Evolutionary conservation across 2,113 vertebrate genomes (phyloP).

Genomic region (Leptobrachium ailaonicum): DNA sequence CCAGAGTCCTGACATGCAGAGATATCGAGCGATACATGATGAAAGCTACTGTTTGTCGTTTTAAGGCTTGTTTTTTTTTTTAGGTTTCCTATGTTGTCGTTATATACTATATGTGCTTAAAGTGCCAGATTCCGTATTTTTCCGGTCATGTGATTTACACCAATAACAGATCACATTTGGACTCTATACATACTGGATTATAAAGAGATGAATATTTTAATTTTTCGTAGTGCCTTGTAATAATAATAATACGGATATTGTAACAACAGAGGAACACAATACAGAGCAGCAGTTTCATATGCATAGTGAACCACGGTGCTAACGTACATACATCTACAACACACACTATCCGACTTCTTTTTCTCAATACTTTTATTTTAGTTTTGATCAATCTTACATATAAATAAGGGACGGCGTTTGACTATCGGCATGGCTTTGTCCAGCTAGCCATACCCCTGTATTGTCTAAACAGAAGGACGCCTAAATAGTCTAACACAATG

Average conservation of each 20-base stretch:
- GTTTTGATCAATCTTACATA: conserved; percentile 63
- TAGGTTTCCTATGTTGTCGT: conserved; percentile 57
- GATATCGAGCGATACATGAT: neutral
- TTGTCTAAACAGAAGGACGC: conserved; percentile 51
- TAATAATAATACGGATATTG: conserved; percentile 49
- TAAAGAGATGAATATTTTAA: conserved; percentile 58
- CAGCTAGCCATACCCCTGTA: conserved; percentile 47
- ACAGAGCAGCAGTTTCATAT: conserved; percentile 64
- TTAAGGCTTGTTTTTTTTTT: conserved; percentile 36
- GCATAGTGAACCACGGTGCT: conserved; percentile 66
- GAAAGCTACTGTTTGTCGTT: conserved; percentile 32
- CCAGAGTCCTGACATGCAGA: neutral
- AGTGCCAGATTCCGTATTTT: conserved; percentile 58
- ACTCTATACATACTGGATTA: conserved; percentile 70
- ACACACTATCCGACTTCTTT: conserved; percentile 59
- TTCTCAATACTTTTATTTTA: conserved; percentile 53
- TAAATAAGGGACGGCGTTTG: conserved; percentile 61
- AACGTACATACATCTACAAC: conserved; percentile 69
- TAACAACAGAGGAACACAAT: conserved; percentile 67
- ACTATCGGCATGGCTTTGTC: conserved; percentile 59
- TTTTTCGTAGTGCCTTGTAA: conserved; percentile 55
- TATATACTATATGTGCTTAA: conserved; percentile 67
- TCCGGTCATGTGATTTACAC: conserved; percentile 62
- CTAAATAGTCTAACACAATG: conserved; percentile 51
- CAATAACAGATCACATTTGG: conserved; percentile 59